phyloP scores from a whole-genome alignment of 2,797 vertebrate species.

The Pantherophis vulpinus region DNA sequence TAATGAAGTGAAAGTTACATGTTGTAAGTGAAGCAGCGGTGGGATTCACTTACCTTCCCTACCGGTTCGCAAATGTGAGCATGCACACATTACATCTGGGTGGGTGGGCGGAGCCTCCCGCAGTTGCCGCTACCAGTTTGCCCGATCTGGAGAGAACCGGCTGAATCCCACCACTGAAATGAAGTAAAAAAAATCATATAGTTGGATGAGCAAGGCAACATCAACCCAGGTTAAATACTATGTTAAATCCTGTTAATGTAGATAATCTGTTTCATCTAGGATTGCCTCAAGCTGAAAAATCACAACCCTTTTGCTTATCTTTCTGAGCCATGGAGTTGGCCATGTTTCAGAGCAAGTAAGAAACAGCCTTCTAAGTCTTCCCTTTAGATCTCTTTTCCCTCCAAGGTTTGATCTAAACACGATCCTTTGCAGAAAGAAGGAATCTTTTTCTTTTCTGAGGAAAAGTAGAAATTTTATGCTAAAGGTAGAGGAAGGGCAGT shows the following conservation, averaged over 20 bases:
- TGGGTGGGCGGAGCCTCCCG: too few relatives aligned
- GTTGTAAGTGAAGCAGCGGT: background rate
- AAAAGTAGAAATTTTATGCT: background rate
- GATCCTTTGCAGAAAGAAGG: background rate
- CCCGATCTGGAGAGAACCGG: too few relatives aligned
- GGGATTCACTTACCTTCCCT: too few relatives aligned
- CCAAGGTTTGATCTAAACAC: background rate
- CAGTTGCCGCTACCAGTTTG: too few relatives aligned
- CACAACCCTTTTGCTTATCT: background rate
- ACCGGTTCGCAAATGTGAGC: too few relatives aligned
- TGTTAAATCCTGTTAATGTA: background rate
- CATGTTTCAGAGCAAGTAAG: background rate
- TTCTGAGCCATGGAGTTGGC: background rate
- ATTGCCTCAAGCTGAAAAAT: background rate
- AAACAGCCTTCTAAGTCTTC: background rate
- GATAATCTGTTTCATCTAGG: background rate
- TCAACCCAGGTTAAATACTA: background rate
- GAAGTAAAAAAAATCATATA: background rate
- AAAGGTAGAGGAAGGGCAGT: background rate
- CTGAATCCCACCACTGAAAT: too few relatives aligned
- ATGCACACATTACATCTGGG: too few relatives aligned
- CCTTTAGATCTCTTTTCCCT: background rate
- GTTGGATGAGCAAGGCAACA: background rate
- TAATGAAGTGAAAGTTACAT: background rate
- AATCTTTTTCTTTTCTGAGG: background rate